Evolutionary conservation across 2,888 invertebrate genomes (phyloP), one percentile per base, ranked within the genome.

Genomic region (Torymus tubicola): DNA sequence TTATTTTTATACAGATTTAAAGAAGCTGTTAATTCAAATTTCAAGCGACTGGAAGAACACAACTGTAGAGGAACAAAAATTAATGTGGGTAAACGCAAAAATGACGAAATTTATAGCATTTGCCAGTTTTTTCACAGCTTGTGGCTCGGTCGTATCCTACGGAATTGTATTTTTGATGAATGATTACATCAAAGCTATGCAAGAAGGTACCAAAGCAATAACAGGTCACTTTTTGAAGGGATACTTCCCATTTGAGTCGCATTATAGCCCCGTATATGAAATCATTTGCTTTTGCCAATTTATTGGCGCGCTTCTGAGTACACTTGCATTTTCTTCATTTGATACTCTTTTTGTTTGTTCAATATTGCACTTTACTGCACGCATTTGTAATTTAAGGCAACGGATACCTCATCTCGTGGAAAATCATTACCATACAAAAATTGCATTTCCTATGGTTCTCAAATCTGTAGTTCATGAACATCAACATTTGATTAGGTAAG

Each of bases 301-400:
- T 12, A 55, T 84, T 1, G 81, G 77, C 5, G 84, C 87, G 0
- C 58, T 82, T 5, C 24, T 85, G 4, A 80, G 84, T 0, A 80
- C 83, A 18, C 82, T 85, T 24, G 83, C 79, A 12, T 88, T 85
- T 67, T 84, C 86, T 1, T 84, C 83, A 8, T 85, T 85, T 16
- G 88, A 88, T 50, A 81, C 85, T 2, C 85, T 85, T 13, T 68
- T 87, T 1, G 84, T 84, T 0, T 82, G 86, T 14, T 75, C 87
- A 4, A 83, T 87, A 4, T 65, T 87, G 24, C 88, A 88, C 69
- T 68, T 87, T 10, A 88, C 87, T 57, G 87, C 85, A 2, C 88
- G 88, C 77, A 55, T 88, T 1, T 73, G 73, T 4, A 79, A 63
- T 68, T 18, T 79, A 16, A 58, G 12, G 16, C 11, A 2, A 3